phyloP scores from a whole-genome alignment of 2,113 vertebrate species.

The Hoplias malabaricus region DNA sequence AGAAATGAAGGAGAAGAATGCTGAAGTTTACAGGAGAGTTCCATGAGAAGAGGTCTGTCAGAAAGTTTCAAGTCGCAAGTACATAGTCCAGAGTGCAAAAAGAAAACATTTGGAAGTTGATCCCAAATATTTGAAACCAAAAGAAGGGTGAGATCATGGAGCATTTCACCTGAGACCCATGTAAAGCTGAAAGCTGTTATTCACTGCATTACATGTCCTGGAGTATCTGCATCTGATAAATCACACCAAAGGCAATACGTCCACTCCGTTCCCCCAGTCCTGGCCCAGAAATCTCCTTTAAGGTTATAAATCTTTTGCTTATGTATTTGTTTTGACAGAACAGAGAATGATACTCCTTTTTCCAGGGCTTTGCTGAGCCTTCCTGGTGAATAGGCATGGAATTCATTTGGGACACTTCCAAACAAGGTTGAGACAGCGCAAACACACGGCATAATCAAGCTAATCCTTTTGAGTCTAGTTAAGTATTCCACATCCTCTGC shows the following conservation, averaged over 20 bases:
- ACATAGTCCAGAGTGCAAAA: neutral
- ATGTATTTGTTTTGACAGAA: constrained; percentile 26
- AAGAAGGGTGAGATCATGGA: neutral
- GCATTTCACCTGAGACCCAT: neutral
- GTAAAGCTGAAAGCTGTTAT: neutral
- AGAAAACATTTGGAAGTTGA: neutral
- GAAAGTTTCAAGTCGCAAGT: no score
- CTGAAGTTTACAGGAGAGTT: no score
- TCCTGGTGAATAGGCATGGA: constrained; percentile 35
- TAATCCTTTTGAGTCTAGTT: constrained; percentile 43
- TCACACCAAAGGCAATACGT: neutral
- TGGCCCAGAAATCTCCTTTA: constrained; percentile 44
- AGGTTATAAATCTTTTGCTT: constrained; percentile 8
- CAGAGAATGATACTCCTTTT: constrained; percentile 4
- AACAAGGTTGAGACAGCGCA: constrained; percentile 20
- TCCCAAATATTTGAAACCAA: neutral
- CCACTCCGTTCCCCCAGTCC: neutral
- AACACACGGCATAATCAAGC: constrained; percentile 44
- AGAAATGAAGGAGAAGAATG: no score
- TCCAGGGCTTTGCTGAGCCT: constrained; percentile 34
- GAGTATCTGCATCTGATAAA: constrained; percentile 15
- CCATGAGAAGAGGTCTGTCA: no score
- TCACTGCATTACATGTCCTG: constrained; percentile 1
- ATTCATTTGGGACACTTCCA: constrained; percentile 20
- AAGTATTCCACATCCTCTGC: constrained; percentile 48